Conservation (phyloP, 2,888 invertebrate genomes). For the Tineola bisselliella region DNA sequence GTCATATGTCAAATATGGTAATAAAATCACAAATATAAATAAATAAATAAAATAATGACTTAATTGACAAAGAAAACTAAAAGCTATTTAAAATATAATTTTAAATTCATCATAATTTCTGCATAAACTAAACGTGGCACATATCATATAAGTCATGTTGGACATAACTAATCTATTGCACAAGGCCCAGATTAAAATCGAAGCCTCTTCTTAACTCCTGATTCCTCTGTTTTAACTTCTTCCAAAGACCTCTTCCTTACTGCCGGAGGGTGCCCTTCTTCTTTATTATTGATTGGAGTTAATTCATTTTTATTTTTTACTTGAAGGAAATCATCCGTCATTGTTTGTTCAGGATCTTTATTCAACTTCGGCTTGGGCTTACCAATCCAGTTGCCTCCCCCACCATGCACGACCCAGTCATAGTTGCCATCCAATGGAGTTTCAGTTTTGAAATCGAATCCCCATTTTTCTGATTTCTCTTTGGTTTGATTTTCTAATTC, state of each 20-base stretch:
- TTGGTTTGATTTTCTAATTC: conserved; percentile 23
- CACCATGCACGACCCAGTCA: conserved; percentile 45
- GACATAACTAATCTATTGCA: neutral
- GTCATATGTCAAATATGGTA: no score
- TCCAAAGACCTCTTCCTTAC: conserved; percentile 28
- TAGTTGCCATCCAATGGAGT: conserved; percentile 44
- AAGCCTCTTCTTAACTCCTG: conserved; percentile 31
- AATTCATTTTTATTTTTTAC: conserved; percentile 30
- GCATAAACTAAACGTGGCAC: neutral
- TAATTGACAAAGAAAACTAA: no score
- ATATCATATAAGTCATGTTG: neutral
- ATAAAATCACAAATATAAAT: no score
- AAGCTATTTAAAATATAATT: no score
- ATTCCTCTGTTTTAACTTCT: conserved; percentile 18
- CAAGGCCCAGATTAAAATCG: conserved; percentile 24
- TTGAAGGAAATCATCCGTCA: neutral
- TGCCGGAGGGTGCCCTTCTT: conserved; percentile 20
- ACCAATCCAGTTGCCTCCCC: conserved; percentile 27
- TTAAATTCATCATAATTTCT: no score
- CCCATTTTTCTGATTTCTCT: conserved; percentile 53
- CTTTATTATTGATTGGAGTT: conserved; percentile 29
- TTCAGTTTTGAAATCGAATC: conserved; percentile 67
- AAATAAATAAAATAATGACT: no score
- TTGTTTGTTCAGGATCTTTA: conserved; percentile 19
- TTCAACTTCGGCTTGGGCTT: neutral